These are phyloP conservation scores for Scaptomyza montana DNA, from an alignment of 1,140 invertebrate species.

Conservation along the genomic window DNA sequence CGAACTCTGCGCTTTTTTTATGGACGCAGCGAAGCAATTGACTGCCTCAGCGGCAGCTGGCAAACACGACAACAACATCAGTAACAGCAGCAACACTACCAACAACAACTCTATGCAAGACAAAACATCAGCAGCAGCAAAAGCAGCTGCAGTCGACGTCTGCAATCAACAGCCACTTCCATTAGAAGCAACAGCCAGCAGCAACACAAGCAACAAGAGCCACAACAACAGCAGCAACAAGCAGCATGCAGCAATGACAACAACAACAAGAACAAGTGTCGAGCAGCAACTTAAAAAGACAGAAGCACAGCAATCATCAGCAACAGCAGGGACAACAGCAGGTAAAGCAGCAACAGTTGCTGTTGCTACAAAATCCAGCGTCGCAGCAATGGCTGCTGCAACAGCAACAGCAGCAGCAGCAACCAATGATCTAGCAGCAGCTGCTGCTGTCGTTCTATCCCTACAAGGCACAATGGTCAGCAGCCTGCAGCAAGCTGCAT, in stretches of 20 bases:
- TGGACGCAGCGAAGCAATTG: constrained; percentile 76
- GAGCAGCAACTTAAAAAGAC: constrained; percentile 6
- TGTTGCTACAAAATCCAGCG: constrained; percentile 47
- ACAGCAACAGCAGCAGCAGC: constrained; percentile 67
- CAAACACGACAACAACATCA: constrained; percentile 30
- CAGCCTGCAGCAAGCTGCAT: constrained; percentile 89
- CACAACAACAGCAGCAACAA: constrained; percentile 20
- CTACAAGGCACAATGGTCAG: constrained; percentile 91
- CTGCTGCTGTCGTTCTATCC: constrained; percentile 87
- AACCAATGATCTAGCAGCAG: constrained; percentile 82
- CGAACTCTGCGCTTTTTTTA: constrained; percentile 48
- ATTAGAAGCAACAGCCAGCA: constrained; percentile 7
- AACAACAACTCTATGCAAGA: constrained; percentile 6
- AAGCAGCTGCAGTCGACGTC: constrained; percentile 11
- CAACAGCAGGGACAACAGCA: constrained; percentile 34
- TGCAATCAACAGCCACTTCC: constrained; percentile 22
- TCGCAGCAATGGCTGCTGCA: constrained; percentile 65
- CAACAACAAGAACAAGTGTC: constrained; percentile 1
- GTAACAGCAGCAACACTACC: neutral
- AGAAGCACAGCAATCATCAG: constrained; percentile 15
- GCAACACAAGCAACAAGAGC: constrained; percentile 21
- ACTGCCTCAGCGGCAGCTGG: constrained; percentile 65
- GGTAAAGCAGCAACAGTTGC: constrained; percentile 23
- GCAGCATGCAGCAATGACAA: constrained; percentile 9
- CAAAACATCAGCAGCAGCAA: neutral